Base-by-base conservation (phyloP, 2,888 invertebrate genomes). In the Frankliniella intonsa region DNA sequence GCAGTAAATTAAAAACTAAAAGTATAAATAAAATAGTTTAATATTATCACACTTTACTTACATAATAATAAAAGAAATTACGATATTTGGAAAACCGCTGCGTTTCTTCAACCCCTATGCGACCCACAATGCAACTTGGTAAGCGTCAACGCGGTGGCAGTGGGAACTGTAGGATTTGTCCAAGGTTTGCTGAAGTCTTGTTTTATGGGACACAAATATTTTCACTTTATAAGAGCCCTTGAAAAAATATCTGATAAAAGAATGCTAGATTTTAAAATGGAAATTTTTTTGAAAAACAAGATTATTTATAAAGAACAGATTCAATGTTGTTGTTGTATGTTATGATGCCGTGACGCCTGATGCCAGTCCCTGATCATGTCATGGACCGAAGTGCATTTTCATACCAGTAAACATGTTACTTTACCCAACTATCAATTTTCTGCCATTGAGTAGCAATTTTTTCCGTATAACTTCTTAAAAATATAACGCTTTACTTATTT, bases 1-100 rank as follows among this genome's bases (percentile, higher is more conserved):
- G 69, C 69, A 12, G 9, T 22, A 25, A 62, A 62, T 11, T 7
- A 22, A 76, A 69, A 76, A 76, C 25, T 1, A 76, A 76, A 25
- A 25, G 25, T 25, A 25, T 1, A 12, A 0, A 22, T 22, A 9
- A 7, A 76, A 76, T 25, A 12, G 7, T 12, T 22, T 9, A 11
- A 22, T 12, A 76, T 22, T 76, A 76, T 76, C 69, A 76, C 22
- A 25, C 69, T 22, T 22, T 76, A 76, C 69, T 76, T 76, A 76
- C 69, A 76, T 76, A 76, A 76, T 76, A 76, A 76, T 76, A 76
- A 76, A n/a, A 11, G 69, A 76, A 25, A 76, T 76, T 25, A 76
- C 25, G 25, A 76, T 76, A 76, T 76, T 76, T 76, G 69, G 69
- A 76, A 76, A 76, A 76, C 69, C 69, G 69, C 69, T 76, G 69